These are phyloP conservation scores for Gallinago media DNA, from an alignment of 2,113 vertebrate genomes.

Conservation along the genomic window DNA sequence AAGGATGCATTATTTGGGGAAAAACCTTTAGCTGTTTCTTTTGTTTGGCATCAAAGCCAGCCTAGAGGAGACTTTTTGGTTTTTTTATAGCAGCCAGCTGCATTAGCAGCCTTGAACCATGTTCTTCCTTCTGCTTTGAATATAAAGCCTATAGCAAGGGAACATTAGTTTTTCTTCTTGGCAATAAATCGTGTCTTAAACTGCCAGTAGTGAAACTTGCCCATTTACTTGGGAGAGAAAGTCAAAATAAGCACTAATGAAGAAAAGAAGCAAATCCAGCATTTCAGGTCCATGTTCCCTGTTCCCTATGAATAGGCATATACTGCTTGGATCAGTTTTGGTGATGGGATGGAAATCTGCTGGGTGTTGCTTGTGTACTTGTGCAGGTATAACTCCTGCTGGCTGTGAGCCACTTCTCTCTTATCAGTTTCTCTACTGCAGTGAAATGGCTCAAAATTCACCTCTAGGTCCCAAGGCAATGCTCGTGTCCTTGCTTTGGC, in stretches of 20 bases:
- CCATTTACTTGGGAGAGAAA: conserved; percentile 28
- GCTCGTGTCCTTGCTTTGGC: background rate
- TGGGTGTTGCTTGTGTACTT: background rate
- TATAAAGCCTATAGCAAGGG: conserved; percentile 27
- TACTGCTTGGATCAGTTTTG: background rate
- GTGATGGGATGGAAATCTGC: background rate
- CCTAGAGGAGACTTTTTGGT: background rate
- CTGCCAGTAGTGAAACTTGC: conserved; percentile 20
- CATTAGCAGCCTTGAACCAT: conserved; percentile 28
- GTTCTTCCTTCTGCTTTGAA: conserved; percentile 47
- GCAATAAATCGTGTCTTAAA: background rate
- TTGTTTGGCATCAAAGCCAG: conserved; percentile 28
- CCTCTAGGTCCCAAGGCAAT: background rate
- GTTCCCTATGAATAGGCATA: background rate
- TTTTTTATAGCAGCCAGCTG: background rate
- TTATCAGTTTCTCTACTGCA: conserved; percentile 2
- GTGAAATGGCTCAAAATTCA: background rate
- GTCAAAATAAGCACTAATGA: conserved; percentile 32
- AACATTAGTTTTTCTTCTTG: background rate
- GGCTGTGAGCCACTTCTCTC: background rate
- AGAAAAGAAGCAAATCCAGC: conserved; percentile 32
- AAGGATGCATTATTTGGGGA: background rate
- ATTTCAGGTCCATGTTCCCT: conserved; percentile 5
- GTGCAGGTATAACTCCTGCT: background rate
- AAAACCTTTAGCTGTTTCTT: conserved; percentile 30